phyloP scores from a whole-genome alignment of 2,888 invertebrate species.

The Poecilus cupreus region DNA sequence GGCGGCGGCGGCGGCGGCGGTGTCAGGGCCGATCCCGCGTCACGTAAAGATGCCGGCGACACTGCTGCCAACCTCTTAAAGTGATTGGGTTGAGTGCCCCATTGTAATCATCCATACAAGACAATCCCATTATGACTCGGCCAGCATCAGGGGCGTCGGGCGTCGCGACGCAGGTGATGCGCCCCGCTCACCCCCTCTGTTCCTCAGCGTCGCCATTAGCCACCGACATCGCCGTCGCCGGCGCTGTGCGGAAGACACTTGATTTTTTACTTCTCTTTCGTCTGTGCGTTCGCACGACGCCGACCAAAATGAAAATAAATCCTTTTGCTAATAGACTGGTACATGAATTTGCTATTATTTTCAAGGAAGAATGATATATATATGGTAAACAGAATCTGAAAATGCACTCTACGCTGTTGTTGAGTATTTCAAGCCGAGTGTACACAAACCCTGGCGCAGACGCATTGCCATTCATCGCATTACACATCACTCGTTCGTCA shows the following conservation, averaged over 20 bases:
- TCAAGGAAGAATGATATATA: conserved; percentile 74
- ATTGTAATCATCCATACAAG: conserved; percentile 72
- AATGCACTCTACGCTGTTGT: conserved; percentile 70
- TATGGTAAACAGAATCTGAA: conserved; percentile 73
- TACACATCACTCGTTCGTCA: too few species aligned
- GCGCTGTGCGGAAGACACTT: conserved; percentile 64
- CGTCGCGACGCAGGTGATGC: conserved; percentile 66
- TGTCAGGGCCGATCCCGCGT: conserved; percentile 60
- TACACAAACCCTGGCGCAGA: conserved; percentile 14
- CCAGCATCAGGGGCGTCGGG: conserved; percentile 68
- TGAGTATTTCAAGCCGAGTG: neutral
- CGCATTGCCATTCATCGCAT: too few species aligned
- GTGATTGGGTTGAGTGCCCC: conserved; percentile 70
- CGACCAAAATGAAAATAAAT: conserved; percentile 74
- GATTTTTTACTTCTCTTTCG: conserved; percentile 64
- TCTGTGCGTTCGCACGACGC: conserved; percentile 47
- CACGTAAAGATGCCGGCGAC: conserved; percentile 58
- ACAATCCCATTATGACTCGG: conserved; percentile 72
- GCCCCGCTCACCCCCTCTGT: conserved; percentile 37
- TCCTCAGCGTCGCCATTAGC: conserved; percentile 19
- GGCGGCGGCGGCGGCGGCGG: conserved; percentile 56
- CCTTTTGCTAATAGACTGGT: conserved; percentile 76
- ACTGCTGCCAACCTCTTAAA: conserved; percentile 57
- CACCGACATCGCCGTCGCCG: neutral
- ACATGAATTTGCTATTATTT: conserved; percentile 76